Evolutionary conservation across 64 coral and sea anemone genomes (phyloP).

Genomic region (Montipora capricornis): DNA sequence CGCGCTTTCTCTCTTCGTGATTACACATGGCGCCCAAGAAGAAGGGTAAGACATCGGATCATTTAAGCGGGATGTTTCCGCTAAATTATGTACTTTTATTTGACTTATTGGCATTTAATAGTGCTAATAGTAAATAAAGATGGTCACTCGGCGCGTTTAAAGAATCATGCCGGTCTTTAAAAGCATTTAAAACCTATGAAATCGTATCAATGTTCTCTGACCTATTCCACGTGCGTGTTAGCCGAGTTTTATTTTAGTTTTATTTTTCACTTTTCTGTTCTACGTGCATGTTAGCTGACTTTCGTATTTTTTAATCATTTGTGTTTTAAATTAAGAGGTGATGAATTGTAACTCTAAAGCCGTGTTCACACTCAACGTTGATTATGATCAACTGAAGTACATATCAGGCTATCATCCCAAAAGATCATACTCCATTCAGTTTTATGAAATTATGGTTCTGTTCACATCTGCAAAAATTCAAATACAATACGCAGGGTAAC

Average conservation of each 20-base stretch:
- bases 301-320: neutral
- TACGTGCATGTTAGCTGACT: neutral
- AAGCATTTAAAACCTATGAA: neutral
- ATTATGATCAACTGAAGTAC: too few species aligned
- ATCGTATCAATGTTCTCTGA: neutral
- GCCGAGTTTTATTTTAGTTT: neutral
- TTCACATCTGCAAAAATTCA: too few species aligned
- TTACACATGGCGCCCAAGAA: constrained; percentile 81
- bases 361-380: too few species aligned
- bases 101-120: neutral
- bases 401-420: too few species aligned
- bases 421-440: too few species aligned
- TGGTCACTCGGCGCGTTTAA: neutral
- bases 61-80: neutral
- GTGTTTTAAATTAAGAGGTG: too few species aligned
- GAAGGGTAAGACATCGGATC: neutral
- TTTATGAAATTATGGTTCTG: too few species aligned
- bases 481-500: too few species aligned
- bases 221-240: neutral
- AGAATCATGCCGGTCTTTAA: neutral
- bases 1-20: constrained; percentile 52
- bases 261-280: neutral
- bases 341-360: too few species aligned
- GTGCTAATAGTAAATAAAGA: neutral
- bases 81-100: neutral